These are phyloP conservation scores for Drosophila mojavensis DNA, from an alignment of 1,140 invertebrate species.

Conservation along the genomic window DNA sequence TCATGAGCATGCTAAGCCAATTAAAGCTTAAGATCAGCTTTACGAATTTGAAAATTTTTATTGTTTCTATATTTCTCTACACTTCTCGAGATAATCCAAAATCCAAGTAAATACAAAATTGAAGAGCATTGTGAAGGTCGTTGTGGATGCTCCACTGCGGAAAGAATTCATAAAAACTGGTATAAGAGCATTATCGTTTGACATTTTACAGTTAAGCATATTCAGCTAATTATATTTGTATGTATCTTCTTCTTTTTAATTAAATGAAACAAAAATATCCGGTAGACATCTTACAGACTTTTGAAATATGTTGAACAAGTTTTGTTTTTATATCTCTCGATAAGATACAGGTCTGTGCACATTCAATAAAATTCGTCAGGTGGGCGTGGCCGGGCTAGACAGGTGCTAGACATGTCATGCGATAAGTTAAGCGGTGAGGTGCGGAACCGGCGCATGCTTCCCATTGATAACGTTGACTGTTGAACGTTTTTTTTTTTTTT, in stretches of 20 bases:
- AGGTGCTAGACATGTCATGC: constrained; percentile 50
- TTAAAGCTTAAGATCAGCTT: constrained; percentile 9
- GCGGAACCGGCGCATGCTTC: no score
- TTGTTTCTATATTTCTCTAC: neutral
- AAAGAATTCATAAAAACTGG: constrained; percentile 35
- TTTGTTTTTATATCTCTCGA: neutral
- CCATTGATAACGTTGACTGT: constrained; percentile 21
- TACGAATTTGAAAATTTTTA: constrained; percentile 2
- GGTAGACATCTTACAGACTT: constrained; percentile 24
- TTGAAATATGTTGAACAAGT: neutral
- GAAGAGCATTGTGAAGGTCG: constrained; percentile 10
- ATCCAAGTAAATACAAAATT: neutral
- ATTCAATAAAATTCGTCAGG: constrained; percentile 46
- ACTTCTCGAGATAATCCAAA: neutral
- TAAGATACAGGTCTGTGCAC: constrained; percentile 41
- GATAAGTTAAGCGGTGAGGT: constrained; percentile 9
- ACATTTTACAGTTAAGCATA: constrained; percentile 18
- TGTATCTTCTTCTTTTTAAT: constrained; percentile 17
- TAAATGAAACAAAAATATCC: constrained; percentile 5
- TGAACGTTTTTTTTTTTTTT: no score
- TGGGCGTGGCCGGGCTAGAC: constrained; percentile 57
- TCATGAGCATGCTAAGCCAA: constrained; percentile 25
- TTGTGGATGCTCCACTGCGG: neutral
- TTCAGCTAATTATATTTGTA: constrained; percentile 58
- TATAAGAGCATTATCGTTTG: constrained; percentile 20